These are phyloP conservation scores for Saguinus imperator DNA, from an alignment of 2,113 vertebrate species.

Conservation along the genomic window DNA sequence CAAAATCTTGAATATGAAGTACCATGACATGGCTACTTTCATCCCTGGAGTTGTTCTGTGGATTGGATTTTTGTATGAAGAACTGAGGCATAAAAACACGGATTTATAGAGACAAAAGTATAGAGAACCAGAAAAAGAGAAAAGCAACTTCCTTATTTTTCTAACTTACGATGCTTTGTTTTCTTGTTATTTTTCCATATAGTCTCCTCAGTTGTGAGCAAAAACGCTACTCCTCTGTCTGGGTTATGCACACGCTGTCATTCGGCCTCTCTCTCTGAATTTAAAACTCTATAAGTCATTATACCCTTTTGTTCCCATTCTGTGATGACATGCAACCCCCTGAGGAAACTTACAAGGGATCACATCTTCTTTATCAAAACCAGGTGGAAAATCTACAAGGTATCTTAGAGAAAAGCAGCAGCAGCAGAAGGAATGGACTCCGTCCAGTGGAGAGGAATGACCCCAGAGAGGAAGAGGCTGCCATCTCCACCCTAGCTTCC, in stretches of 20 bases:
- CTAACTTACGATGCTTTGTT: background rate
- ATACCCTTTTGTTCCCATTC: background rate
- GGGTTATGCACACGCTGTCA: background rate
- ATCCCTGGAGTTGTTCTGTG: background rate
- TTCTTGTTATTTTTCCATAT: background rate
- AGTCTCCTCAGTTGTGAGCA: background rate
- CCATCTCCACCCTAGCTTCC: background rate
- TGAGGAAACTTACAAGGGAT: background rate
- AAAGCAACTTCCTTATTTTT: background rate
- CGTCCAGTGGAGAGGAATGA: fast-evolving
- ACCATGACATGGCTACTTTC: background rate
- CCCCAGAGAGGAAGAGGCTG: background rate
- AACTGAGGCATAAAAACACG: background rate
- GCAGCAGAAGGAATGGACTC: background rate
- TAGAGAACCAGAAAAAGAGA: background rate
- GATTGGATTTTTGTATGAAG: background rate
- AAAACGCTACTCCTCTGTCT: background rate
- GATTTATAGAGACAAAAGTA: background rate
- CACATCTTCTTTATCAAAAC: background rate
- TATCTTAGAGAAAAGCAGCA: background rate
- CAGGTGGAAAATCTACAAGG: background rate
- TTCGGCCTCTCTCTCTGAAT: background rate
- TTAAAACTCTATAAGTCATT: background rate
- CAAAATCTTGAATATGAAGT: background rate
- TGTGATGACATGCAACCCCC: background rate